Base-by-base conservation (phyloP, 1,140 invertebrate genomes). In the Ceratosolen solmsi region DNA sequence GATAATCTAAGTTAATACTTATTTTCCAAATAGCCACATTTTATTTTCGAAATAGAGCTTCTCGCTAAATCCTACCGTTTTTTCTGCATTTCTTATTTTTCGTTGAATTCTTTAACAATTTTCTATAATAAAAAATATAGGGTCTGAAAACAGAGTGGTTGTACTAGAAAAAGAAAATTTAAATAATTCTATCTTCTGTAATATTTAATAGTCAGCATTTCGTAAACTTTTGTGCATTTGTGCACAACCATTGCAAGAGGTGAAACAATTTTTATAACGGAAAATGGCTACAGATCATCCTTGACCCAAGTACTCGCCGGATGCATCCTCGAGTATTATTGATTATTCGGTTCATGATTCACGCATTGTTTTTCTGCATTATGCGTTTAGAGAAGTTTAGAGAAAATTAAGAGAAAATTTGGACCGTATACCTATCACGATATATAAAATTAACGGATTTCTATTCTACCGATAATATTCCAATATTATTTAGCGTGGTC, bases 201-300 rank as follows among this genome's bases (percentile, higher is more conserved):
- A 13, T 30, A 72, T 38, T 11, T 13, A 51, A 51, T 27, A 25
- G 25, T 73, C 3, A 17, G 17, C 46, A 73, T 54, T 54, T 33
- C 25, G 1, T 17, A 30, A 46, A 20, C 22, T 17, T 11, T 25
- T 46, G 11, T 27, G 9, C 25, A 13, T 60, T 60, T 56, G 13
- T 27, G 56, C 25, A 27, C 2, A 27, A 27, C 3, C 8, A 30
- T 46, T 72, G 11, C 58, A 75, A 33, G 25, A 38, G 60, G 3
- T 75, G 0, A 25, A 60, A 30, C 25, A 15, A 15, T 33, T 33
- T 8, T 38, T 0, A 56, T 25, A 71, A 38, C 33, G 38, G 27
- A 38, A 79, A 78, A 33, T 17, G 7, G 38, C 36, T 58, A 79
- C 0, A 41, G 25, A 72, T 27, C 15, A 49, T 79, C 49, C 77